Evolutionary conservation across 2,888 invertebrate species (phyloP).

Genomic region (Lobophora halterata): DNA sequence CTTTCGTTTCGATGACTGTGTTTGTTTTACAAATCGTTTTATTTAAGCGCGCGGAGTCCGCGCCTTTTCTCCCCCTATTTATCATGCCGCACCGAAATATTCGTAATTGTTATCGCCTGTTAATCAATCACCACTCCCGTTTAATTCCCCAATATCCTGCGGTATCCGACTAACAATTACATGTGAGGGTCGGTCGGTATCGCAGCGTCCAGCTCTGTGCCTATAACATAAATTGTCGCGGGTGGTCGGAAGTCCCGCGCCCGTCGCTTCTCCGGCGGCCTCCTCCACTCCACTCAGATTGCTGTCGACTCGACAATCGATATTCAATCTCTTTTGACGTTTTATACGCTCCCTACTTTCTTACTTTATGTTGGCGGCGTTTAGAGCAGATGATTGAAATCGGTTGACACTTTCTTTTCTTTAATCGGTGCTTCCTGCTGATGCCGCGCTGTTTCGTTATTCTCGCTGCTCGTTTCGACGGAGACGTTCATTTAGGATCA

Average conservation of each 20-base stretch:
- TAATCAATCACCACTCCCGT: slow-evolving; percentile 74
- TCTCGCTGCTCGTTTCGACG: slow-evolving; percentile 30
- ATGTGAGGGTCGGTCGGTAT: slow-evolving; percentile 73
- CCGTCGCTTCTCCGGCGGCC: slow-evolving; percentile 26
- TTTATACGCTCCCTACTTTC: slow-evolving; percentile 71
- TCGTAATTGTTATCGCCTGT: slow-evolving; percentile 68
- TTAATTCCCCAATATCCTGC: slow-evolving; percentile 78
- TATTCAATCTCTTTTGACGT: slow-evolving; percentile 79
- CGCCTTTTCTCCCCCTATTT: slow-evolving; percentile 45
- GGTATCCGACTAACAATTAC: slow-evolving; percentile 76
- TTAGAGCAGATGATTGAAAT: slow-evolving; percentile 66
- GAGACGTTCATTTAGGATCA: too few species aligned
- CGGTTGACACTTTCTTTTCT: slow-evolving; percentile 52
- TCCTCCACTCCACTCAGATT: slow-evolving; percentile 46
- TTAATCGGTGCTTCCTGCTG: slow-evolving; percentile 54
- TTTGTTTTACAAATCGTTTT: slow-evolving; percentile 52
- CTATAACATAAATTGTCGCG: slow-evolving; percentile 79
- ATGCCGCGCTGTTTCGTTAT: slow-evolving; percentile 45
- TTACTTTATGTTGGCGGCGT: slow-evolving; percentile 72
- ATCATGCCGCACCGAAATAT: slow-evolving; percentile 57
- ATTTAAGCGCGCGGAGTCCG: slow-evolving; percentile 33
- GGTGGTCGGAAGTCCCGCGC: slow-evolving; percentile 62
- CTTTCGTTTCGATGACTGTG: slow-evolving; percentile 44
- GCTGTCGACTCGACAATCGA: slow-evolving; percentile 77
- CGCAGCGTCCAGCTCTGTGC: slow-evolving; percentile 63